Percentiles rank a stretch among this genome's conserved stretches.
These are phyloP conservation scores for Meriones psammophilus DNA, from an alignment of 2,797 vertebrate genomes.

Conservation along the genomic window DNA sequence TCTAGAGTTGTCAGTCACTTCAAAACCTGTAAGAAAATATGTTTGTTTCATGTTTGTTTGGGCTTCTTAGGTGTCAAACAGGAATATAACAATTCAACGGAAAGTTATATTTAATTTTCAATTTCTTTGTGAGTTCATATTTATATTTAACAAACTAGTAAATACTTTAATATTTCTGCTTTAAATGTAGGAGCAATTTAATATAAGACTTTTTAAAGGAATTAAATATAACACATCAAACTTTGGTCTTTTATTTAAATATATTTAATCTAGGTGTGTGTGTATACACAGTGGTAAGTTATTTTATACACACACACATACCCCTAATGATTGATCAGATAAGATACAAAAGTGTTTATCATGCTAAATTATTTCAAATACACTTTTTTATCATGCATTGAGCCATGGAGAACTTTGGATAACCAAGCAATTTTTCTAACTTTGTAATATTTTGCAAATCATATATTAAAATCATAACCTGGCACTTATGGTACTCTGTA, in stretches of 20 bases:
- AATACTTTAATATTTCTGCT: constrained; percentile 77
- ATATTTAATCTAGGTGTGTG: constrained; percentile 81
- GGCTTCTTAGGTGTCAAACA: constrained; percentile 78
- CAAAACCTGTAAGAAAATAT: constrained; percentile 66
- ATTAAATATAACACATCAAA: constrained; percentile 78
- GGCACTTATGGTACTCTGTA: constrained; percentile 89
- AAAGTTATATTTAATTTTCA: constrained; percentile 80
- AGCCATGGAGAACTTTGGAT: constrained; percentile 85
- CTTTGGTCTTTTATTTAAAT: constrained; percentile 83
- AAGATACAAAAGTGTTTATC: constrained; percentile 89
- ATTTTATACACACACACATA: constrained; percentile 62
- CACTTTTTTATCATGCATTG: constrained; percentile 88
- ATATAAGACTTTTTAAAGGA: constrained; percentile 73
- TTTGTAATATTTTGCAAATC: constrained; percentile 85
- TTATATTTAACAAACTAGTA: constrained; percentile 74
- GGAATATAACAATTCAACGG: constrained; percentile 79
- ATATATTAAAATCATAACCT: constrained; percentile 86
- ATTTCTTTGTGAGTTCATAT: constrained; percentile 73
- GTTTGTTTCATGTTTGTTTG: constrained; percentile 78
- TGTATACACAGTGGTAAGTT: neutral
- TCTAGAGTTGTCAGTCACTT: constrained; percentile 77
- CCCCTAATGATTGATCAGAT: constrained; percentile 83
- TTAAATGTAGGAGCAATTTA: constrained; percentile 82
- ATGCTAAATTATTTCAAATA: constrained; percentile 88
- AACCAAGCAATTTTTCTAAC: constrained; percentile 86